A percentile compares a stretch with the other conserved stretches of the same genome.
Conservation (phyloP, 1,140 invertebrate species). For the Antheraea pernyi region DNA sequence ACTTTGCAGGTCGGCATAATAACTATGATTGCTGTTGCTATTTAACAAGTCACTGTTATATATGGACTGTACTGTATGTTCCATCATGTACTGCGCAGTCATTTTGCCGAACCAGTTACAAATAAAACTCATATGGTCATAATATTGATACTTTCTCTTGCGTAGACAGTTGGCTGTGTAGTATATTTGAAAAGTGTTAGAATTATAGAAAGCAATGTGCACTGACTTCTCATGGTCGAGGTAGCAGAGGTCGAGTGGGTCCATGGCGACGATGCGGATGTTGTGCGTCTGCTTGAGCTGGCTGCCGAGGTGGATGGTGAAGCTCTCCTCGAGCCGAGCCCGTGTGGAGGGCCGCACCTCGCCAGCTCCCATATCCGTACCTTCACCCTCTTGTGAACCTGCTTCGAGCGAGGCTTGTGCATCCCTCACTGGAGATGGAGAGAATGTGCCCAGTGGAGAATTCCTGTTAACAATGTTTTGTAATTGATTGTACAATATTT, state of each 20-base stretch:
- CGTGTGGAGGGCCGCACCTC: conserved; percentile 5
- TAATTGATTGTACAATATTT: not conserved
- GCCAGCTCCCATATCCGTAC: conserved; percentile 24
- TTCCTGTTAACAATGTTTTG: conserved; percentile 35
- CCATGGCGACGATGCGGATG: conserved; percentile 91
- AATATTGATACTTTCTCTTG: too few species aligned
- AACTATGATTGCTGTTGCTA: too few species aligned
- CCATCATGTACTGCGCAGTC: too few species aligned
- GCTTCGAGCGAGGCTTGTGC: conserved; percentile 26
- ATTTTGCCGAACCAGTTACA: too few species aligned
- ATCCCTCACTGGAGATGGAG: conserved; percentile 15
- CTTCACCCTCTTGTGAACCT: too few species aligned
- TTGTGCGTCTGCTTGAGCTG: conserved; percentile 99
- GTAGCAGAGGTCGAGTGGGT: conserved; percentile 88
- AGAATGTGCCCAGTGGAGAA: conserved; percentile 53
- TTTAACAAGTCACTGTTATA: too few species aligned
- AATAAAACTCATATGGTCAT: too few species aligned
- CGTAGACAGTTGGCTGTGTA: too few species aligned
- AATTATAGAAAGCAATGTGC: too few species aligned
- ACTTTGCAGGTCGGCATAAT: too few species aligned
- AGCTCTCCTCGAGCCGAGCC: conserved; percentile 92
- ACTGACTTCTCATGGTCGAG: conserved; percentile 80
- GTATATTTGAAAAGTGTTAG: too few species aligned
- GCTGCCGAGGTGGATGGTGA: conserved; percentile 97
- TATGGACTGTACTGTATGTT: too few species aligned